These are phyloP conservation scores for Lottia gigantea DNA, from an alignment of 2,888 invertebrate genomes.

Conservation along the genomic window DNA sequence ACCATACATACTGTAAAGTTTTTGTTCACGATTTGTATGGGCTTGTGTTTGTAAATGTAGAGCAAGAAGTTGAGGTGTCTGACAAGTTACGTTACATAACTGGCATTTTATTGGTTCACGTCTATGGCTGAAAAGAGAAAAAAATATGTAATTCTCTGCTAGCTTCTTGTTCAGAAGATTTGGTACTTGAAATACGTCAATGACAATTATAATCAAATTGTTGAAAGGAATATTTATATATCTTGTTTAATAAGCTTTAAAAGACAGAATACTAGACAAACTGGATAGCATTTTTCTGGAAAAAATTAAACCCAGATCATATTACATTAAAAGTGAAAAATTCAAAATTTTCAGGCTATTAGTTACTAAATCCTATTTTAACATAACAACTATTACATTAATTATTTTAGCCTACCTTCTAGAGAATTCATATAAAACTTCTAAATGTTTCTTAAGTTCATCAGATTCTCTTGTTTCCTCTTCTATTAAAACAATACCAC, in stretches of 20 bases:
- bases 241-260: no score
- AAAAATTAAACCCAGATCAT: neutral
- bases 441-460: constrained; percentile 35
- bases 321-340: no score
- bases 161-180: no score
- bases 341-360: no score
- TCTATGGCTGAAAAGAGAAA: constrained; percentile 36
- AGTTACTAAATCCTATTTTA: no score
- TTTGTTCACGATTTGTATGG: constrained; percentile 42
- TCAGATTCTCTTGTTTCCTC: constrained; percentile 23
- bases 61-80: constrained; percentile 48
- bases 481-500: constrained; percentile 28
- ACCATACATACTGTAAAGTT: constrained; percentile 18
- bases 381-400: neutral
- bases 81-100: constrained; percentile 45
- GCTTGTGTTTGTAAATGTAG: constrained; percentile 49
- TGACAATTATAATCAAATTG: no score
- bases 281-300: neutral
- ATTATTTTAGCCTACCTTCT: constrained; percentile 32
- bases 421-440: constrained; percentile 35
- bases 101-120: constrained; percentile 45
- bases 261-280: no score
- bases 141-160: neutral
- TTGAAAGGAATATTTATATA: no score
- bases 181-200: no score